phyloP scores from a whole-genome alignment of 2,888 invertebrate genomes.

The Calliopum simillimum region DNA sequence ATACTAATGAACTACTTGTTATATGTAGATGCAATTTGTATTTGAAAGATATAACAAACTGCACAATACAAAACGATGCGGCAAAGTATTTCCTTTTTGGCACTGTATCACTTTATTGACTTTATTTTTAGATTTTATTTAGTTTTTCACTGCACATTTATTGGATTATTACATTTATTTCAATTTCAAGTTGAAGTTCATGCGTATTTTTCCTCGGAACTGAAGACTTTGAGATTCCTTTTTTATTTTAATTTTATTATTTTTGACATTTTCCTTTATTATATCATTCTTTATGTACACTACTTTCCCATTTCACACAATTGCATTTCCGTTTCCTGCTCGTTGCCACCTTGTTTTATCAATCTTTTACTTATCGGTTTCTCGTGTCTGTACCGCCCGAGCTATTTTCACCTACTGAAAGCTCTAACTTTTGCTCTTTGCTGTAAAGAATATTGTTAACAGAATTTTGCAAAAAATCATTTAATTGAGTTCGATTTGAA shows the following conservation, averaged over 20 bases:
- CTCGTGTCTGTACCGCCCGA: constrained; percentile 21
- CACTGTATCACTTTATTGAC: not conserved
- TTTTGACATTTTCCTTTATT: constrained; percentile 24
- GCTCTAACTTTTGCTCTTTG: constrained; percentile 22
- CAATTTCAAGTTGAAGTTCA: constrained; percentile 26
- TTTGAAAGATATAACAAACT: too few species aligned
- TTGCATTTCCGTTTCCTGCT: constrained; percentile 12
- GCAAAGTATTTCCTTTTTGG: not conserved
- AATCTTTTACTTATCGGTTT: too few species aligned
- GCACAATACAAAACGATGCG: not conserved
- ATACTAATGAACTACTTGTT: too few species aligned
- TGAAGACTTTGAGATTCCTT: too few species aligned
- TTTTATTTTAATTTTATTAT: too few species aligned
- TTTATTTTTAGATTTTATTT: not conserved
- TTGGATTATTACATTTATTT: not conserved
- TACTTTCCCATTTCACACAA: not conserved
- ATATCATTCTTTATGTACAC: constrained; percentile 3
- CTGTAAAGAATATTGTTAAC: constrained; percentile 23
- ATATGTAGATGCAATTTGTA: too few species aligned
- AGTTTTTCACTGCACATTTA: not conserved
- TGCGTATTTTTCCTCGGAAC: not conserved
- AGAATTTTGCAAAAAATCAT: constrained; percentile 16
- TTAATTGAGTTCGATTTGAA: constrained; percentile 6
- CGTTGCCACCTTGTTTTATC: not conserved
- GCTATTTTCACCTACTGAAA: constrained; percentile 20